Evolutionary conservation across 2,888 invertebrate species (phyloP).

Genomic region (Stictocephala bisonia): DNA sequence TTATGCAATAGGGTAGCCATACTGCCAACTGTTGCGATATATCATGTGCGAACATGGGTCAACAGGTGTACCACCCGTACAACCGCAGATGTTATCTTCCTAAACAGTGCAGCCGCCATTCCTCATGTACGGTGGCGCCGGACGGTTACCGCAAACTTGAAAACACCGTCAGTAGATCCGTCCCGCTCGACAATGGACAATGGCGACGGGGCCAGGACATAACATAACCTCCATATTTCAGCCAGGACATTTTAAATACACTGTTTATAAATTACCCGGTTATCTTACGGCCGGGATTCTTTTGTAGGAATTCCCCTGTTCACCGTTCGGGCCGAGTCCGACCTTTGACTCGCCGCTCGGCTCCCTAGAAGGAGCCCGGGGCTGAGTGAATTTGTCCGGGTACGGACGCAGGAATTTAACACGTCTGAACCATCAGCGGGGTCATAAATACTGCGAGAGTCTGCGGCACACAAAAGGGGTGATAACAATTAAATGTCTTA

Average conservation of each 20-base stretch:
- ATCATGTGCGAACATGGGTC: too few species aligned
- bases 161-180: neutral
- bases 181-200: constrained; percentile 33
- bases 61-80: constrained; percentile 27
- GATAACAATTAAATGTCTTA: constrained; percentile 14
- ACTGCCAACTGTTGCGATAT: too few species aligned
- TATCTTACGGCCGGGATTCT: constrained; percentile 35
- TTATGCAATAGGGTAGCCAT: too few species aligned
- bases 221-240: constrained; percentile 36
- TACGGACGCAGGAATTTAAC: constrained; percentile 31
- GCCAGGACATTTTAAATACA: constrained; percentile 33
- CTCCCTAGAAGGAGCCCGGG: constrained; percentile 34
- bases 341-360: constrained; percentile 38
- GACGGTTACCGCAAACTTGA: neutral
- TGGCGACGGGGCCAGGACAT: constrained; percentile 7
- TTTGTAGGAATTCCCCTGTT: too few species aligned
- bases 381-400: constrained; percentile 30
- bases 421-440: too few species aligned
- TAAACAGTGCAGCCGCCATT: too few species aligned
- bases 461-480: constrained; percentile 8
- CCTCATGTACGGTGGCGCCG: too few species aligned
- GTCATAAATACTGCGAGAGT: constrained; percentile 27
- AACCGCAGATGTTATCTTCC: too few species aligned
- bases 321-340: too few species aligned
- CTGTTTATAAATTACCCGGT: constrained; percentile 41